Conservation (phyloP, 64 coral and sea anemone genomes). For the Orbicella faveolata region DNA sequence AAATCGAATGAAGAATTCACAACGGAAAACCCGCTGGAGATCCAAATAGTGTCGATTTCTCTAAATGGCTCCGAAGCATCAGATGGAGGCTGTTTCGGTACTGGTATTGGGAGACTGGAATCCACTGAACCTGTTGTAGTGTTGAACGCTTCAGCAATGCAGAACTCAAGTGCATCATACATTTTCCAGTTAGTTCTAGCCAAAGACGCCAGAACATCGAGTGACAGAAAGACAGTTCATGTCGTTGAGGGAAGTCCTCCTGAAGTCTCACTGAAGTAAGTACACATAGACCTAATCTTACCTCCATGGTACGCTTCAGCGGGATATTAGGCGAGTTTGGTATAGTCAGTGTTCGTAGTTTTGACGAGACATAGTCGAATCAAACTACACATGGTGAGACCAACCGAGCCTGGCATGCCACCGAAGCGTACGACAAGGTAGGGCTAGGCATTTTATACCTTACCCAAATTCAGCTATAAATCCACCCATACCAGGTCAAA, state of each 20-base stretch:
- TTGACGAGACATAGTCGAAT: no score
- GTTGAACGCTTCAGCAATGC: background rate
- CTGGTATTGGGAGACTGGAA: conserved; percentile 14
- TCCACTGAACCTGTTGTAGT: conserved; percentile 3
- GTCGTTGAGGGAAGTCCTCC: conserved; percentile 19
- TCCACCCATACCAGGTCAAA: no score
- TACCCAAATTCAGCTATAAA: no score
- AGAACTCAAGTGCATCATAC: background rate
- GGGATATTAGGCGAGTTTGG: no score
- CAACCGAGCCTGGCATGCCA: no score
- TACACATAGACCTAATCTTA: background rate
- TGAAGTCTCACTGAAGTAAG: conserved; percentile 16
- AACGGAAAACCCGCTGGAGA: background rate
- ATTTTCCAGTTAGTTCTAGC: conserved; percentile 5
- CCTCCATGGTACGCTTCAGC: no score
- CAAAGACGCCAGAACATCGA: background rate
- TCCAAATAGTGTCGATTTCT: background rate
- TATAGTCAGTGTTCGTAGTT: no score
- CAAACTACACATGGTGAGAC: no score
- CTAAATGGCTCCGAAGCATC: background rate
- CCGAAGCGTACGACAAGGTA: no score
- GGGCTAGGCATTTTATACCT: no score
- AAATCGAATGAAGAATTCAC: background rate
- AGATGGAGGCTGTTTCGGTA: conserved; percentile 25
- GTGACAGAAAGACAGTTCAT: background rate